Evolutionary conservation across 2,113 vertebrate species (phyloP), one percentile per base, ranked within the genome.

Genomic region (Tupaia chinensis): DNA sequence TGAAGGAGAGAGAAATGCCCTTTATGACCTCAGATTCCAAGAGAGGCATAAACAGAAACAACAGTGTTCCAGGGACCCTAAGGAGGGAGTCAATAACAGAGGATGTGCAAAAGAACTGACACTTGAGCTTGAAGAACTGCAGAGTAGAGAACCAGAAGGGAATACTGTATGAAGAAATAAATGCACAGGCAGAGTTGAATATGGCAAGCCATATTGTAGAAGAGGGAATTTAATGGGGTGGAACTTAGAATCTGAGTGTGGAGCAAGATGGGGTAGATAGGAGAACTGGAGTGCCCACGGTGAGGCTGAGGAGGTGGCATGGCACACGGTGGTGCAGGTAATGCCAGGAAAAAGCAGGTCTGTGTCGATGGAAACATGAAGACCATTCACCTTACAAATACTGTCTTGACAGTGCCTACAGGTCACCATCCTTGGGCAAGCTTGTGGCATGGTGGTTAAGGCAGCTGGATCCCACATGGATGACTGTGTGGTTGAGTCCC

Each of bases 111-210:
- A 94, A 92, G 22, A 61, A 54, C 7, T 34, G 63, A 89, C 25
- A 66, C 16, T n/a, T 32, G n/a, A 89, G 44, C 54, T 86, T 86
- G 74, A 89, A 89, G 60, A 83, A 86, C 70, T 44, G 90, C 25
- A 84, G 73, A 53, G 22, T 9, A 68, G 66, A 17, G 66, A 73
- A 74, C 17, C 29, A 3, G 9, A 54, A 32, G 68, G 19, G 79
- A 74, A 83, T 92, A 65, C 27, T 91, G 11, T 23, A 25, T 58
- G 60, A 90, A 85, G 29, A 73, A 91, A 86, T 2, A 73, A 56
- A 25, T 19, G 20, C 29, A 72, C 54, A 84, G 69, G 80, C n/a
- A 85, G 68, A 60, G 73, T 7, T 69, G 91, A 69, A 58, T 3
- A 10, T 15, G n/a, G 60, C 58, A 89, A 85, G 44, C 12, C 53